Evolutionary conservation across 2,113 vertebrate genomes (phyloP), one percentile per base, ranked within the genome.

Genomic region (Pristiophorus japonicus): DNA sequence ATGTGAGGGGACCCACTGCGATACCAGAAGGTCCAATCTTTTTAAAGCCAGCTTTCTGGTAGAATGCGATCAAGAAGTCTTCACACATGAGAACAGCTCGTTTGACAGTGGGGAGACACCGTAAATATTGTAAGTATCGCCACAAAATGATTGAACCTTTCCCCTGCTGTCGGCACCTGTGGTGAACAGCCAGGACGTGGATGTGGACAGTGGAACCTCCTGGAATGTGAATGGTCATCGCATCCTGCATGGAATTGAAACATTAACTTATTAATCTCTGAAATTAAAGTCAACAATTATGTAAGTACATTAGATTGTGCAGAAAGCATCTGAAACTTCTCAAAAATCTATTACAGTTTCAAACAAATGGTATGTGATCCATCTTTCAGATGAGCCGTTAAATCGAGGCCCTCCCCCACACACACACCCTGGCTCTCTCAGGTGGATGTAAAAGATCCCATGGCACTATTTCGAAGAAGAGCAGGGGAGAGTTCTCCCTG

Each of bases 91-190:
- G 97, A 96, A 98, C 96, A 20, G 97, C 97, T 30, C 98, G 94
- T 2, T 96, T 97, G 75, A 97, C 96, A 38, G 97, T 96, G 0
- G 97, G 97, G 24, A 97, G 65, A 51, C 97, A 97, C 92, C 97
- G 97, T 95, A 98, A 96, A 96, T 98, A 97, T 97, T 98, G 98
- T 96, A 98, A 81, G 96, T 98, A 98, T 55, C 97, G 97, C 98
- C 98, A 98, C 96, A 98, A 95, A 70, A 98, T 96, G 95, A 98
- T 97, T 95, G 98, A 98, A 94, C 98, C 98, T 67, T 97, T 98
- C 65, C 98, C 98, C 84, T 98, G 97, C 96, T 98, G 98, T 5
- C 98, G 97, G 95, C 97, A 98, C 95, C 97, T 97, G 16, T 97
- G 97, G 95, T 98, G 98, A 88, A 98, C 98, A 0, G 98, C 98